A percentile compares a stretch with the other conserved stretches of the same genome.
These are phyloP conservation scores for Marisa cornuarietis DNA, from an alignment of 1,140 invertebrate species.

Conservation along the genomic window DNA sequence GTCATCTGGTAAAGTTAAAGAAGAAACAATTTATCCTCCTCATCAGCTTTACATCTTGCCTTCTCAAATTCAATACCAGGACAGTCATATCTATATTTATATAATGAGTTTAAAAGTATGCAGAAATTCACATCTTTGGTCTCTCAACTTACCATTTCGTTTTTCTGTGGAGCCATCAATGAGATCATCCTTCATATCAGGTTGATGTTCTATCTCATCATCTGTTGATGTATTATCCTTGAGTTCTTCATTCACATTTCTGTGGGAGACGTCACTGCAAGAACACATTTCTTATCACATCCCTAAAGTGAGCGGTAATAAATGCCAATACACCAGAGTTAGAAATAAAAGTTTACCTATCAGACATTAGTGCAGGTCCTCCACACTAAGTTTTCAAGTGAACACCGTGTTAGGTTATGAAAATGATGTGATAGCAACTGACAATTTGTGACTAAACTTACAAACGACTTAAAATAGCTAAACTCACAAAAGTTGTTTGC, in stretches of 20 bases:
- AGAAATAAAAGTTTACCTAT: too few species aligned
- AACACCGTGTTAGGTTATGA: too few species aligned
- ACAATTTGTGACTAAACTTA: background rate
- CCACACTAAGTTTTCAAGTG: too few species aligned
- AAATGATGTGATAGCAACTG: too few species aligned
- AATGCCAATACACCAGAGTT: too few species aligned
- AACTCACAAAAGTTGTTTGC: constrained; percentile 78
- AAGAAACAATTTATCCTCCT: background rate
- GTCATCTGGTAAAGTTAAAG: background rate
- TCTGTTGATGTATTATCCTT: constrained; percentile 70
- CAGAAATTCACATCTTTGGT: too few species aligned
- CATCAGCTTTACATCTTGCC: background rate
- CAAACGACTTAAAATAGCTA: background rate
- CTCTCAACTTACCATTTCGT: constrained; percentile 20
- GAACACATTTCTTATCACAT: background rate
- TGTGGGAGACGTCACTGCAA: constrained; percentile 53
- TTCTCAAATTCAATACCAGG: too few species aligned
- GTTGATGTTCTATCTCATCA: constrained; percentile 75
- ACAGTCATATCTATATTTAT: too few species aligned
- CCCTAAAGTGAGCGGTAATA: too few species aligned
- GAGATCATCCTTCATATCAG: constrained; percentile 71
- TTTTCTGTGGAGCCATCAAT: constrained; percentile 54
- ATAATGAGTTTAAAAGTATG: too few species aligned
- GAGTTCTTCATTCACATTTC: constrained; percentile 73
- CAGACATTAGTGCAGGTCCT: too few species aligned